Conservation (phyloP, 2,113 vertebrate species). For the Sturnus vulgaris region DNA sequence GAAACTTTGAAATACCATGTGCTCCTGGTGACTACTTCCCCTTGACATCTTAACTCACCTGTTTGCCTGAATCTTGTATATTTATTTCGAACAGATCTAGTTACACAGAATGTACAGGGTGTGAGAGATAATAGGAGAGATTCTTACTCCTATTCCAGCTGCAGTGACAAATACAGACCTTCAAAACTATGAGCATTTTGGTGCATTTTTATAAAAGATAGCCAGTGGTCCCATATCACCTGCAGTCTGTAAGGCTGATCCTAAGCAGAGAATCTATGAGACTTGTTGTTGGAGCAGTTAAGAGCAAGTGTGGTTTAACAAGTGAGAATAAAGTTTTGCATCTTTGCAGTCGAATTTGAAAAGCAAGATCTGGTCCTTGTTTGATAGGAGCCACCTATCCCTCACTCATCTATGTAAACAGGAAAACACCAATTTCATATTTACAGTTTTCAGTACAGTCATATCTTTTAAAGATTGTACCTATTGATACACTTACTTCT, state of each 20-base stretch:
- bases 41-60: background rate
- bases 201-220: background rate
- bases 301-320: background rate
- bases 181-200: background rate
- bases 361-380: background rate
- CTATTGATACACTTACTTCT: background rate
- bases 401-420: background rate
- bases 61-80: background rate
- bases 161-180: background rate
- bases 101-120: background rate
- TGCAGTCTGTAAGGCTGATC: background rate
- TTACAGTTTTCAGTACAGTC: background rate
- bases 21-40: background rate
- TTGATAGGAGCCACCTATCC: background rate
- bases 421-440: background rate
- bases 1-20: background rate
- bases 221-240: background rate
- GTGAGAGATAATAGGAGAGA: background rate
- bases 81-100: background rate
- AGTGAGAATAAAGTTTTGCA: background rate
- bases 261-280: background rate
- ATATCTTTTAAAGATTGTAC: background rate
- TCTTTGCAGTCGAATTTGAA: background rate
- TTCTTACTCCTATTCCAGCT: background rate
- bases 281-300: background rate